phyloP scores from a whole-genome alignment of 2,888 invertebrate genomes.

The Stramonita haemastoma region DNA sequence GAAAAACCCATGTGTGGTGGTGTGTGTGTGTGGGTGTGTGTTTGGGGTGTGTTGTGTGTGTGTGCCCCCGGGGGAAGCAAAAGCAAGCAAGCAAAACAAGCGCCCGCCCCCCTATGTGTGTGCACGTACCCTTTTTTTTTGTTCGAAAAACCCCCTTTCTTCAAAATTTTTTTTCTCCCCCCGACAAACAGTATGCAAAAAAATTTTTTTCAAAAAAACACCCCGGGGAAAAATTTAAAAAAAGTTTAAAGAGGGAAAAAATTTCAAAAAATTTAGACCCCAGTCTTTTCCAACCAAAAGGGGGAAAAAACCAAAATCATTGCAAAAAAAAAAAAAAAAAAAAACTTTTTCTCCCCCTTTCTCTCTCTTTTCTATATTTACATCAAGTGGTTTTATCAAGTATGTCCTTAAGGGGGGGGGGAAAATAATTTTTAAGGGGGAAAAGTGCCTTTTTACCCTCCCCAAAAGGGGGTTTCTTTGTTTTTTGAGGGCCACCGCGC shows the following conservation, averaged over 20 bases:
- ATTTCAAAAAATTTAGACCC: too few species aligned
- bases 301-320: slow-evolving; percentile 36
- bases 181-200: neutral
- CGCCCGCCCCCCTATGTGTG: too few species aligned
- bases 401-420: slow-evolving; percentile 7
- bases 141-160: too few species aligned
- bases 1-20: too few species aligned
- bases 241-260: slow-evolving; percentile 10
- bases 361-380: too few species aligned
- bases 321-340: neutral
- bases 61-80: too few species aligned
- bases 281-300: neutral
- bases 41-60: too few species aligned
- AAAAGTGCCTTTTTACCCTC: slow-evolving; percentile 25
- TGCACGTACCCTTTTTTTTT: too few species aligned
- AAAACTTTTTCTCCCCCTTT: neutral
- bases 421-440: slow-evolving; percentile 39
- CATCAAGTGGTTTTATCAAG: slow-evolving; percentile 11
- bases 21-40: too few species aligned
- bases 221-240: slow-evolving; percentile 14
- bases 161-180: neutral
- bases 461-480: neutral
- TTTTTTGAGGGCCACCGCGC: slow-evolving; percentile 29
- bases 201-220: neutral
- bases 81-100: too few species aligned